Percentiles rank a stretch among this genome's conserved stretches.
These are phyloP conservation scores for Drosophila limbata DNA, from an alignment of 2,888 invertebrate species.

Conservation along the genomic window DNA sequence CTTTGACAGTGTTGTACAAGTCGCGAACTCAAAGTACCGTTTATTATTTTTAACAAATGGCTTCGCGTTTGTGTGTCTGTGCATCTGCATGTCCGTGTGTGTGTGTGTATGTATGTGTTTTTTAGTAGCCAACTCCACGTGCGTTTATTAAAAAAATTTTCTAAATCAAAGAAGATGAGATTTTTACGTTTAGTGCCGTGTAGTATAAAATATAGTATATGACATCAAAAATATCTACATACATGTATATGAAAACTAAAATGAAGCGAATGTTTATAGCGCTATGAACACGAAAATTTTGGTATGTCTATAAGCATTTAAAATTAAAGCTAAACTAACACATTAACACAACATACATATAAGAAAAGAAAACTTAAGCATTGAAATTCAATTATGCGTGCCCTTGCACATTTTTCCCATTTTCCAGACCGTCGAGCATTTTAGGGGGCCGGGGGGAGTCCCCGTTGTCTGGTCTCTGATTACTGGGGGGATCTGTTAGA, in stretches of 20 bases:
- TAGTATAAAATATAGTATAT: conserved; percentile 20
- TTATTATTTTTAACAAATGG: conserved; percentile 45
- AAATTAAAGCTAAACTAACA: conserved; percentile 28
- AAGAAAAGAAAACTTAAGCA: conserved; percentile 22
- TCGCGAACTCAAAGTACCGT: conserved; percentile 45
- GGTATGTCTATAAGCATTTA: conserved; percentile 32
- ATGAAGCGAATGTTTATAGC: conserved; percentile 22
- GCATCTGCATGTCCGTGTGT: conserved; percentile 1
- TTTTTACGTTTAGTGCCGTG: conserved; percentile 33
- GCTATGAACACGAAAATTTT: conserved; percentile 28
- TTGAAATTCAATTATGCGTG: conserved; percentile 63
- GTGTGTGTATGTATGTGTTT: conserved; percentile 23
- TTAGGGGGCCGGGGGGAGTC: background rate
- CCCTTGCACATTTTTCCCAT: conserved; percentile 74
- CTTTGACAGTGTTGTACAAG: conserved; percentile 40
- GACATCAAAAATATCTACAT: conserved; percentile 10
- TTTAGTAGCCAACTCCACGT: conserved; percentile 47
- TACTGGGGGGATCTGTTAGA: conserved; percentile 8
- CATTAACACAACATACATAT: background rate
- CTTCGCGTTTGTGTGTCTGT: conserved; percentile 25
- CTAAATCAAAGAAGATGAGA: conserved; percentile 54
- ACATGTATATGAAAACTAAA: background rate
- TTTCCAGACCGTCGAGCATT: conserved; percentile 65
- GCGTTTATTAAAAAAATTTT: conserved; percentile 54
- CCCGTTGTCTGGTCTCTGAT: conserved; percentile 21